Evolutionary conservation across 2,113 vertebrate species (phyloP), one percentile per base, ranked within the genome.

Genomic region (Rhagologus leucostigma): DNA sequence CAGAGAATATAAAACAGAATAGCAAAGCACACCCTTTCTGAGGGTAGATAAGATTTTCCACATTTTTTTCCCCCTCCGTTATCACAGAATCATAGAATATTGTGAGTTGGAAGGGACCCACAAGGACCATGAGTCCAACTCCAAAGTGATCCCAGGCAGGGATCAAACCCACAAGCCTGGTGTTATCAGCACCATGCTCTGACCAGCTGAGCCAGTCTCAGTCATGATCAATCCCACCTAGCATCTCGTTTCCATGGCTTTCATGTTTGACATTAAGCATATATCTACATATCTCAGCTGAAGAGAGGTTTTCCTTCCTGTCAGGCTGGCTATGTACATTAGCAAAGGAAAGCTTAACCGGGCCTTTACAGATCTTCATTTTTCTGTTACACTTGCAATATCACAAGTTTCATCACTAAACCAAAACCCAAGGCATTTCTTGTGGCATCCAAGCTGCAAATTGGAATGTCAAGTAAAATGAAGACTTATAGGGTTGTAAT

Each of bases 391-490:
- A 65, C 75, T 96, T 96, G 70, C 74, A 89, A 50, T 86, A 91
- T 96, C 95, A 92, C 71, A 80, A 92, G 56, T 84, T 96, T 60
- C 88, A 92, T 94, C 60, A 49, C 80, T 93, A 94, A 96, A 86
- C 76, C 68, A 56, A 95, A 94, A 94, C 84, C 85, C 56, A 53
- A 90, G 83, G 85, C 88, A 81, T 94, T 96, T 93, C 93, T 97
- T 86, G 92, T 92, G 93, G 95, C 92, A 90, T 86, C 16, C 56
- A 96, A 95, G 95, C 95, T 96, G 92, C 93, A 97, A 97, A 97
- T 96, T 97, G 95, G 95, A 97, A 95, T 92, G 95, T 96, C 95
- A 93, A 92, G 83, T 80, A 90, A 94, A 96, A 96, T 95, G 79
- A 97, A 96, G 95, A 96, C 85, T 93, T 96, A 96, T 73, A 71